Conservation (phyloP, 1,140 invertebrate genomes). For the Cyphomyrmex costatus region DNA sequence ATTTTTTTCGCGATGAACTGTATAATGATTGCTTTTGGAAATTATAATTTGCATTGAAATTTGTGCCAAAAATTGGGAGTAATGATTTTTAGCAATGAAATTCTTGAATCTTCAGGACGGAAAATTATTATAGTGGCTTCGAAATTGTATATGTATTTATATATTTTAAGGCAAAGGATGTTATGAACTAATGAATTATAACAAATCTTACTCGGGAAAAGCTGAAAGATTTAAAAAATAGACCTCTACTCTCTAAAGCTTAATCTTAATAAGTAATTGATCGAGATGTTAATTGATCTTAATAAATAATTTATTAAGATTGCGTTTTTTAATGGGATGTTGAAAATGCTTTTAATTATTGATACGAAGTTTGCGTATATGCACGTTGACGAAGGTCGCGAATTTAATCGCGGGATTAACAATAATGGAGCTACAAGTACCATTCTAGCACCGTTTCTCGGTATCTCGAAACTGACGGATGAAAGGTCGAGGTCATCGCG, state of each 20-base stretch:
- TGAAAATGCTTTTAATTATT: background rate
- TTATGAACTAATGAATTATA: too few species aligned
- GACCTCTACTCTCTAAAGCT: too few species aligned
- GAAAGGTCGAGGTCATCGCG: slow-evolving; percentile 47
- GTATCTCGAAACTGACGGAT: slow-evolving; percentile 8
- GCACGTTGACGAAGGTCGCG: background rate
- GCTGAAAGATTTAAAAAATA: too few species aligned
- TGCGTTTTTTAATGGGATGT: background rate
- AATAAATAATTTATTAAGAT: background rate
- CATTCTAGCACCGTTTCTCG: slow-evolving; percentile 23
- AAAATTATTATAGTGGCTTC: too few species aligned
- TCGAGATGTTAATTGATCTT: too few species aligned
- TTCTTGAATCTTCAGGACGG: too few species aligned
- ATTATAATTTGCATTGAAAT: background rate
- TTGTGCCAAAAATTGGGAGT: background rate
- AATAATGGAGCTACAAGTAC: background rate
- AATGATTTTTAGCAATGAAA: background rate
- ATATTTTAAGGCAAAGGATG: too few species aligned
- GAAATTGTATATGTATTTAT: too few species aligned
- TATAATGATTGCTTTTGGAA: background rate
- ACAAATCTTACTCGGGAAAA: too few species aligned
- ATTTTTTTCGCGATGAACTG: background rate
- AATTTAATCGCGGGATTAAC: background rate
- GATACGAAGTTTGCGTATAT: background rate
- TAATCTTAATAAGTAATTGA: too few species aligned